Conservation (phyloP, 2,113 vertebrate genomes). For the Poeciliopsis retropinna region DNA sequence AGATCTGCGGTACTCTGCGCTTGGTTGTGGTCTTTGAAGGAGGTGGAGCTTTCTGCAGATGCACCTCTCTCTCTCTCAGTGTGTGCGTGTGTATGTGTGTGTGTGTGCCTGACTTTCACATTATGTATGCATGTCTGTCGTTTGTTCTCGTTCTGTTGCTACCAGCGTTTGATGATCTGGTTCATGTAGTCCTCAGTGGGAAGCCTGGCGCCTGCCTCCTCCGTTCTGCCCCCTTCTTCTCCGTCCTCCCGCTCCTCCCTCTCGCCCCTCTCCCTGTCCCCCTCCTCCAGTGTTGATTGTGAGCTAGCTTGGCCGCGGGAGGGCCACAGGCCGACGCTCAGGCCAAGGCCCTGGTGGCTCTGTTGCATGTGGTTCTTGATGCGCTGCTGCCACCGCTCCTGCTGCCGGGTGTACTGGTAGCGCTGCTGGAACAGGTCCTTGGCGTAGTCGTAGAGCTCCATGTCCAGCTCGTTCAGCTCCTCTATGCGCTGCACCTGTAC, state of each 20-base stretch:
- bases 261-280: constrained; percentile 42
- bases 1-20: constrained; percentile 25
- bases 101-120: constrained; percentile 39
- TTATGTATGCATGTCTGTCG: constrained; percentile 53
- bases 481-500: constrained; percentile 88
- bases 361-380: constrained; percentile 88
- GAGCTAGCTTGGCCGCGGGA: constrained; percentile 55
- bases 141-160: constrained; percentile 72
- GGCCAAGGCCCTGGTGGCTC: constrained; percentile 84
- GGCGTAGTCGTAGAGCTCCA: constrained; percentile 99
- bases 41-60: constrained; percentile 26
- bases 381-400: constrained; percentile 92
- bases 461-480: constrained; percentile 97
- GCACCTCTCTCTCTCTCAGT: not conserved
- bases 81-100: not conserved
- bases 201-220: constrained; percentile 82
- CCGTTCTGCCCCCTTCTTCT: constrained; percentile 72
- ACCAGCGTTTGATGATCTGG: constrained; percentile 99
- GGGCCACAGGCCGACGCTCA: constrained; percentile 74
- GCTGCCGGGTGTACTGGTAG: constrained; percentile 94
- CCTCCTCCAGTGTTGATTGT: constrained; percentile 45
- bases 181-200: constrained; percentile 99
- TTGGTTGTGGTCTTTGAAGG: constrained; percentile 47
- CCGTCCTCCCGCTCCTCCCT: constrained; percentile 58
- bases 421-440: constrained; percentile 98